Evolutionary conservation across 2,113 vertebrate species (phyloP), one percentile per base, ranked within the genome.

Genomic region (Stegastes partitus): DNA sequence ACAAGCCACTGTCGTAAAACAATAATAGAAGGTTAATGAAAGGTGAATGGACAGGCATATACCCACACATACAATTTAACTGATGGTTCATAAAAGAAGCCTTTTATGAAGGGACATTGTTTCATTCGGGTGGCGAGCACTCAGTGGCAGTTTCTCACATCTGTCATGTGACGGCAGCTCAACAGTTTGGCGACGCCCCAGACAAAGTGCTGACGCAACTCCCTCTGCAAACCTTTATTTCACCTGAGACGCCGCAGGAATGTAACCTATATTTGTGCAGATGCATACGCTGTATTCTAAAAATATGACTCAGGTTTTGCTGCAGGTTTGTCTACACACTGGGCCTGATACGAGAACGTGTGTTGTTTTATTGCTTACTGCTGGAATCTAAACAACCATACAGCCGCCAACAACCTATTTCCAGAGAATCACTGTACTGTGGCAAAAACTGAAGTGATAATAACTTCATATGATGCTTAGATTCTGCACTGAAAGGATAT

Each of bases 21-120:
- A 79, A 75, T 79, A 70, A 87, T 63, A 51, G 78, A 71, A 82
- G 85, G 83, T 91, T 87, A 88, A 93, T 90, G 78, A 86, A 88
- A 90, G 78, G 61, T 65, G 72, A 81, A 68, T 57, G 76, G 71
- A 66, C 45, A 77, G 68, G 45, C 79, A 65, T 58, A 76, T 61
- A 66, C 57, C 50, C 51, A 21, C 42, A 64, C 31, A 77, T 70
- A 74, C 61, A 63, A 74, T 87, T 90, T 68, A 66, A 70, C 50
- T 50, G 72, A 86, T 85, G 68, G 79, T 81, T 83, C 74, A 63
- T 34, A 34, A 34, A 83, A 67, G 58, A 45, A 67, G 74, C 21
- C 39, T 83, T 91, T 90, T 68, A 78, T 76, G 37, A 84, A 63
- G 54, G 22, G n/a, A 84, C 74, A 73, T 78, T 87, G 79, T 85